phyloP scores from a whole-genome alignment of 2,113 vertebrate genomes.

The Trogon surrucura region DNA sequence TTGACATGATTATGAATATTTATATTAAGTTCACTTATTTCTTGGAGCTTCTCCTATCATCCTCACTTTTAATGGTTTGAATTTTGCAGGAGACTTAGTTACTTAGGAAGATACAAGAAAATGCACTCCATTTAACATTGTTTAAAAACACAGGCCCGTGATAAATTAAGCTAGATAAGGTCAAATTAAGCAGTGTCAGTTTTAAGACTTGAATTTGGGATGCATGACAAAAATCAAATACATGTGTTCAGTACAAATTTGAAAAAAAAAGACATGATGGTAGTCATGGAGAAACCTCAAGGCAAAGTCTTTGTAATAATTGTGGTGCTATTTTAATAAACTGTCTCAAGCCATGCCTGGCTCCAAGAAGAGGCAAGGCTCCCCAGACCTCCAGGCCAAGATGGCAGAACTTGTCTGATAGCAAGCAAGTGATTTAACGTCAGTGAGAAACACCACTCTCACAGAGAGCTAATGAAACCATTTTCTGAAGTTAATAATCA shows the following conservation, averaged over 20 bases:
- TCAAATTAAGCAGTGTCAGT: constrained; percentile 45
- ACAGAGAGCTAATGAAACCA: background rate
- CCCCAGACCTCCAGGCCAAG: background rate
- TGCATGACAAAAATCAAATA: constrained; percentile 8
- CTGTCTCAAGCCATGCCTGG: background rate
- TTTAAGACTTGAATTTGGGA: constrained; percentile 5
- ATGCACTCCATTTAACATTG: constrained; percentile 4
- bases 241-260: background rate
- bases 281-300: background rate
- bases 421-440: background rate
- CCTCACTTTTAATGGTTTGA: constrained; percentile 56
- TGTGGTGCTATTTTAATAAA: background rate
- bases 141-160: background rate
- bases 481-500: background rate
- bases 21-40: constrained; percentile 73
- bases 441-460: background rate
- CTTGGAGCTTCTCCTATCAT: constrained; percentile 66
- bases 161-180: constrained; percentile 47
- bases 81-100: constrained; percentile 59
- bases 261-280: background rate
- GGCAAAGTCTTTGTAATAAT: background rate
- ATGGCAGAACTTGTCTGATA: background rate
- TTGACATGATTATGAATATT: constrained; percentile 79
- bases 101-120: constrained; percentile 7
- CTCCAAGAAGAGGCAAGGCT: background rate